Evolutionary conservation across 53 echinoderm and acorn worm species (phyloP), one percentile per base, ranked within the genome.

Genomic region (Temnopleurus reevesii): DNA sequence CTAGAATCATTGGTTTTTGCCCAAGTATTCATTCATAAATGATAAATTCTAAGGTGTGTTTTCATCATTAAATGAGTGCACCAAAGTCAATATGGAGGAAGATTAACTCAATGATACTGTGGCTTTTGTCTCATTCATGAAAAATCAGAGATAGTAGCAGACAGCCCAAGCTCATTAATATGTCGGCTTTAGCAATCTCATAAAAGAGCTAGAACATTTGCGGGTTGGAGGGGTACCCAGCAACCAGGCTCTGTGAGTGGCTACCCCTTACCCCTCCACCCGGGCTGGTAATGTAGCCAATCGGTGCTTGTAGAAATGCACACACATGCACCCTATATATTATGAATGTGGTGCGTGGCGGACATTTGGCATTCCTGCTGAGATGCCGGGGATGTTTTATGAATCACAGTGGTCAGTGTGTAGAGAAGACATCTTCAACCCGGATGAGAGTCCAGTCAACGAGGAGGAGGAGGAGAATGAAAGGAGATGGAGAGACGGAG

Each of bases 321-420:
- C 83, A 83, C 54, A 53, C 83, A 54, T 54, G 83, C 53, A 55
- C 83, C 55, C 54, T 83, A 35, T 55, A 51, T 83, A 83, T 83
- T 83, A 35, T 36, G 53, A 83, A 83, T 54, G 54, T 83, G 83
- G 35, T 23, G 23, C n/a, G 53, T n/a, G 19, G 55, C 83, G 83
- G 59, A 59, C 85, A 85, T 85, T 85, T 1, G 60, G 60, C 85
- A 85, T 85, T 85, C 85, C 85, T 44, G 60, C 7, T 61, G 59
- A 43, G 45, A 85, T 85, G 49, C 59, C 85, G 31, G 59, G 58
- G 49, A 85, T 85, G 85, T 85, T 85, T 85, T 36, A 44, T 85
- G 59, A 60, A 85, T 85, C 59, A 85, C 58, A 61, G 85, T 85
- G 85, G 85, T 85, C 85, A 85, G 85, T 85, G 85, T 60, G 85